A percentile compares a stretch with the other conserved stretches of the same genome.
phyloP scores from a whole-genome alignment of 2,888 invertebrate species.

The Melanostoma mellinum region DNA sequence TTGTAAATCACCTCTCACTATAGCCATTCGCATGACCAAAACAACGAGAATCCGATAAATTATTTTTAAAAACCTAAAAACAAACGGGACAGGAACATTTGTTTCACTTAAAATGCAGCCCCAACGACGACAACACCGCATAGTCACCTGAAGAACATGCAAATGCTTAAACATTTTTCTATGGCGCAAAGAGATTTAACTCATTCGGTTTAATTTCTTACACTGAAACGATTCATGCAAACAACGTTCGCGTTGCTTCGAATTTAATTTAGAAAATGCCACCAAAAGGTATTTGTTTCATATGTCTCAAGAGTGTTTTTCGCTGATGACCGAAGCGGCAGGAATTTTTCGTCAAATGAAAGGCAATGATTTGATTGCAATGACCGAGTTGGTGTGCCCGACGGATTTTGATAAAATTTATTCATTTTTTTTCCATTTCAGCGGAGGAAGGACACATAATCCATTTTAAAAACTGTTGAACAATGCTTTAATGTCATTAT shows the following conservation, averaged over 20 bases:
- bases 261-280: slow-evolving; percentile 64
- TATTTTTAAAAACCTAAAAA: slow-evolving; percentile 58
- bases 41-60: slow-evolving; percentile 60
- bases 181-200: not conserved
- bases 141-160: slow-evolving; percentile 3
- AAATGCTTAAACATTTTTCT: slow-evolving; percentile 6
- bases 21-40: slow-evolving; percentile 60
- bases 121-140: not conserved
- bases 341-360: slow-evolving; percentile 48
- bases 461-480: no score
- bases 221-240: no score
- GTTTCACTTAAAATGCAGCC: slow-evolving; percentile 33
- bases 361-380: slow-evolving; percentile 50
- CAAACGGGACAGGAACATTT: slow-evolving; percentile 56
- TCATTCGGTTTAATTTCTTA: not conserved
- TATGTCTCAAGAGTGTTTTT: slow-evolving; percentile 28
- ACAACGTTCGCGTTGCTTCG: slow-evolving; percentile 11
- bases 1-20: slow-evolving; percentile 39
- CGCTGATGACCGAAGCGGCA: not conserved
- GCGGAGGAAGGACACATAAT: no score
- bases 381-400: slow-evolving; percentile 33
- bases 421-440: not conserved
- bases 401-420: not conserved
- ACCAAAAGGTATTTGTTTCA: slow-evolving; percentile 59
- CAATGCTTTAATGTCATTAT: no score